phyloP scores from a whole-genome alignment of 1,140 invertebrate genomes.

The Drosophila quadrilineata region DNA sequence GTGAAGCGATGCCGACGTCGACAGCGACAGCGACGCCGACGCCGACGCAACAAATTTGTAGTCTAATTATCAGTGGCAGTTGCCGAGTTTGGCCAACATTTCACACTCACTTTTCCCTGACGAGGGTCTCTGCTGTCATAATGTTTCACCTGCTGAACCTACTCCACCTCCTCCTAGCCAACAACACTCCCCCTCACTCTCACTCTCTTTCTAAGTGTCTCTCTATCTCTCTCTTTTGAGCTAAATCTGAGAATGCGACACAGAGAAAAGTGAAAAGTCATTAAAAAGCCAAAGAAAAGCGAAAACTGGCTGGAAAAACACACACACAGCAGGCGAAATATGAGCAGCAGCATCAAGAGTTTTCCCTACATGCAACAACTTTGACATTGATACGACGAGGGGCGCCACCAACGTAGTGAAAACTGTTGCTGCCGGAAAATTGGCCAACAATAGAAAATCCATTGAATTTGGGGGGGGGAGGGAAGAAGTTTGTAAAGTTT shows the following conservation, averaged over 20 bases:
- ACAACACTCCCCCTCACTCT: background rate
- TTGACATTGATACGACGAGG: constrained; percentile 44
- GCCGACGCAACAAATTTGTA: constrained; percentile 60
- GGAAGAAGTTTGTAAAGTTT: too few relatives aligned
- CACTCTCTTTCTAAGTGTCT: background rate
- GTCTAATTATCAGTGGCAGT: constrained; percentile 63
- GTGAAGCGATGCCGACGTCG: constrained; percentile 45
- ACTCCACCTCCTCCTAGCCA: background rate
- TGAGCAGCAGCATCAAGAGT: constrained; percentile 59
- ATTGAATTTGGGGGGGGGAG: too few relatives aligned
- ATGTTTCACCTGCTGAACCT: constrained; percentile 24
- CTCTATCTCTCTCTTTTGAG: background rate
- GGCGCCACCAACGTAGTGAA: constrained; percentile 3
- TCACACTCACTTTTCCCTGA: constrained; percentile 58
- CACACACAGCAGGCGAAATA: constrained; percentile 54
- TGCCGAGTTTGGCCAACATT: constrained; percentile 43
- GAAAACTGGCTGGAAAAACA: constrained; percentile 69
- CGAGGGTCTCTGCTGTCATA: constrained; percentile 51
- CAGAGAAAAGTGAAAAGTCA: constrained; percentile 72
- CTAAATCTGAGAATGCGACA: constrained; percentile 51
- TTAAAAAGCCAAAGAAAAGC: constrained; percentile 67
- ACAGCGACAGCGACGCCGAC: background rate
- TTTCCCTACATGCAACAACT: constrained; percentile 23
- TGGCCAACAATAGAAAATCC: too few relatives aligned
- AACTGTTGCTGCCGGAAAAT: too few relatives aligned